Percentiles rank a stretch among this genome's conserved stretches.
Evolutionary conservation across 2,888 invertebrate genomes (phyloP).

Genomic region (Troides helena): DNA sequence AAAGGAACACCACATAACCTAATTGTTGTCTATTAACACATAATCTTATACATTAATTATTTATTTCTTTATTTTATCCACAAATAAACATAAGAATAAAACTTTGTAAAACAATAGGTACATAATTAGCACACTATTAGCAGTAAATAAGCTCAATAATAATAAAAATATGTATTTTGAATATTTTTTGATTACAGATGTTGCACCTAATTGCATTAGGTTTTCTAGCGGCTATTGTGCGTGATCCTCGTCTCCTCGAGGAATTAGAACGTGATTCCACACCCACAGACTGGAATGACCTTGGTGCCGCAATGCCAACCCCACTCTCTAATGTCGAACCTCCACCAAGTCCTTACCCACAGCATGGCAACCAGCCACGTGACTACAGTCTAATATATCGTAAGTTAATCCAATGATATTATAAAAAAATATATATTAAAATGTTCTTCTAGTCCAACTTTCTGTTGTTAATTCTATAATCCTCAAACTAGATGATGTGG

Average conservation of each 20-base stretch:
- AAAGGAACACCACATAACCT: no score
- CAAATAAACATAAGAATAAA: no score
- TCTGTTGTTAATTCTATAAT: not conserved
- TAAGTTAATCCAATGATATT: conserved; percentile 60
- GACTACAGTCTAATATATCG: conserved; percentile 85
- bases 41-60: no score
- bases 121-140: no score
- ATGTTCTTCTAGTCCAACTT: no score
- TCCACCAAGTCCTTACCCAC: conserved; percentile 75
- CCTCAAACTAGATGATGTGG: conserved; percentile 88
- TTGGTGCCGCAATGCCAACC: conserved; percentile 81
- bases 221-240: conserved; percentile 86
- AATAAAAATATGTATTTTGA: not conserved
- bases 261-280: conserved; percentile 80
- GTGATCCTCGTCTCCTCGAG: conserved; percentile 85
- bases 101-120: no score
- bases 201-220: conserved; percentile 87
- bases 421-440: not conserved
- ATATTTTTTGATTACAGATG: conserved; percentile 72
- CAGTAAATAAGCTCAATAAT: not conserved
- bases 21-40: no score
- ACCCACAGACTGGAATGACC: conserved; percentile 60
- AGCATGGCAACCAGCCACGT: conserved; percentile 66
- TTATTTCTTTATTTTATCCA: no score
- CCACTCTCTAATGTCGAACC: conserved; percentile 86